These are phyloP conservation scores for Heliothis peltigera DNA, from an alignment of 2,888 invertebrate genomes.

Conservation along the genomic window DNA sequence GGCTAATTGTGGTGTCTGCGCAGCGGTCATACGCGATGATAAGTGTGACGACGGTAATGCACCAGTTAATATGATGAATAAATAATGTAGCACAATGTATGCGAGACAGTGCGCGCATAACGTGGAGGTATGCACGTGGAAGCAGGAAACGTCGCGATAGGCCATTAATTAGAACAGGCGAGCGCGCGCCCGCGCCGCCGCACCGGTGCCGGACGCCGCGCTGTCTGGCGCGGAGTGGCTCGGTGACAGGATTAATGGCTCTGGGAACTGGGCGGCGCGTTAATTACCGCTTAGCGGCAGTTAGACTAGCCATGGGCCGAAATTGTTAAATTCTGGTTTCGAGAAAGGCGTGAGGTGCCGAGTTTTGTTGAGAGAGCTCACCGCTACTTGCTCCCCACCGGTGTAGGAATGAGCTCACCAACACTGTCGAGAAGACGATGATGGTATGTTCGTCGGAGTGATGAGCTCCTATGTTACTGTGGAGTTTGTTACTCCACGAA, in stretches of 20 bases:
- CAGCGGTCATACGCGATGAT: not conserved
- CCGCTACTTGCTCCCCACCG: no score
- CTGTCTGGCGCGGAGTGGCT: constrained; percentile 16
- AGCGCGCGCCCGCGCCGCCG: constrained; percentile 19
- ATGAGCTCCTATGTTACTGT: no score
- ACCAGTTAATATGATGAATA: not conserved
- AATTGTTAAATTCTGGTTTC: not conserved
- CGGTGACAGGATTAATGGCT: constrained; percentile 15
- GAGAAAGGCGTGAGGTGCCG: no score
- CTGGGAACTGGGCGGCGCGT: constrained; percentile 1
- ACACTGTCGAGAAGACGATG: no score
- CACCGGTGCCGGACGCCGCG: not conserved
- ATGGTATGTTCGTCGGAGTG: no score
- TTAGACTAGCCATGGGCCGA: not conserved
- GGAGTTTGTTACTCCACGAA: no score
- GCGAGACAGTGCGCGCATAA: constrained; percentile 5
- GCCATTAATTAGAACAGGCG: constrained; percentile 33
- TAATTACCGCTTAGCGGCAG: constrained; percentile 4
- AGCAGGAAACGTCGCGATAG: constrained; percentile 53
- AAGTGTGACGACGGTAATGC: not conserved
- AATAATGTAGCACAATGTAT: constrained; percentile 5
- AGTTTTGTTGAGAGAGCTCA: no score
- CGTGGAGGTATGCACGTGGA: constrained; percentile 33
- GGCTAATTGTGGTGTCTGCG: not conserved
- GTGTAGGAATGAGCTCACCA: no score